Percentiles rank a stretch among this genome's conserved stretches.
phyloP scores from a whole-genome alignment of 2,888 invertebrate species.

The Drosophila siamana region DNA sequence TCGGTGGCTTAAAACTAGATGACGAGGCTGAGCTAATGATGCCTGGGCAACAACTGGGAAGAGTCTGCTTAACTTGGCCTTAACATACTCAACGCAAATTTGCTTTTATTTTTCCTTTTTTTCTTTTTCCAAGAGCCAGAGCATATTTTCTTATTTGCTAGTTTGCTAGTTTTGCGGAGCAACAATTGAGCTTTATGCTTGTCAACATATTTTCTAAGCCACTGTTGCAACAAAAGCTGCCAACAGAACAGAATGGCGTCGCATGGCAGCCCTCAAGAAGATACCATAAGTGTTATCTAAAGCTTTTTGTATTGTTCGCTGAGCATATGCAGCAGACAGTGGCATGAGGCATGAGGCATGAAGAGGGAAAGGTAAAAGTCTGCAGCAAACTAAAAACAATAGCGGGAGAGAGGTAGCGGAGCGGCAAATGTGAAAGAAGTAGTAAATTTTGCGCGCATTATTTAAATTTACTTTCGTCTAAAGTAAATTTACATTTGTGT shows the following conservation, averaged over 20 bases:
- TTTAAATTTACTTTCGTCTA: constrained; percentile 80
- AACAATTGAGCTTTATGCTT: constrained; percentile 71
- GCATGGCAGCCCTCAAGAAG: constrained; percentile 44
- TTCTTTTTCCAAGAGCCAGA: too few relatives aligned
- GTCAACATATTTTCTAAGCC: constrained; percentile 77
- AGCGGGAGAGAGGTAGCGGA: constrained; percentile 12
- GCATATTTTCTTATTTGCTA: background rate
- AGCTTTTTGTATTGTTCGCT: constrained; percentile 55
- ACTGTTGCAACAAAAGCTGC: constrained; percentile 42
- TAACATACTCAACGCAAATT: too few relatives aligned
- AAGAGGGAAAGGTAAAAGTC: too few relatives aligned
- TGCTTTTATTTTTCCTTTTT: too few relatives aligned
- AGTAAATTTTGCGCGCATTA: constrained; percentile 80
- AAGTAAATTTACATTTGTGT: constrained; percentile 78
- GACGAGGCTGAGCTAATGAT: background rate
- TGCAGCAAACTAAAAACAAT: background rate
- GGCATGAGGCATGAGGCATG: too few relatives aligned
- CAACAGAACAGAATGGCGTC: constrained; percentile 65
- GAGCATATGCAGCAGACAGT: too few relatives aligned
- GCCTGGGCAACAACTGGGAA: background rate
- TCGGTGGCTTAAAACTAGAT: constrained; percentile 56
- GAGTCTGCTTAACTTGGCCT: too few relatives aligned
- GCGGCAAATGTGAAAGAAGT: constrained; percentile 55
- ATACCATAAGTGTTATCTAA: constrained; percentile 78
- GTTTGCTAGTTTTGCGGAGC: background rate